Percentiles rank a stretch among this genome's conserved stretches.
phyloP scores from a whole-genome alignment of 1,140 invertebrate species.

The Drosophila ambigua region DNA sequence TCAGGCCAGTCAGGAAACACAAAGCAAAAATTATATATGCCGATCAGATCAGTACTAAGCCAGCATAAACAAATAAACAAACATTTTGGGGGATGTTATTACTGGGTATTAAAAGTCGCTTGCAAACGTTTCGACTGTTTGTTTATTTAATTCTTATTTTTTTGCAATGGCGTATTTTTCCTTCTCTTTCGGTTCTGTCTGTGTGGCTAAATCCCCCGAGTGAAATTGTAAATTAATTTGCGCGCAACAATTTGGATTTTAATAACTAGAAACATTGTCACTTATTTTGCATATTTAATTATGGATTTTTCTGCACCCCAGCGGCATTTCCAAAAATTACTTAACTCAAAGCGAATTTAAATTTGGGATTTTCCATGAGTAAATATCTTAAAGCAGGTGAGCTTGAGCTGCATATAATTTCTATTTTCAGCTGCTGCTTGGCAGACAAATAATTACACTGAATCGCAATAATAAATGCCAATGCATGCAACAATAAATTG shows the following conservation, averaged over 20 bases:
- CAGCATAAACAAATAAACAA: too few relatives aligned
- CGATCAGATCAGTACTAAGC: too few relatives aligned
- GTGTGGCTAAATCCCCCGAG: slow-evolving; percentile 43
- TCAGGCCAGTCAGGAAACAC: too few relatives aligned
- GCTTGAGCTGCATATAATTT: slow-evolving; percentile 2
- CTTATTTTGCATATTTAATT: slow-evolving; percentile 62
- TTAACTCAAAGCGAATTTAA: slow-evolving; percentile 9
- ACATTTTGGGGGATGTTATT: too few relatives aligned
- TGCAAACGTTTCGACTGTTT: not conserved
- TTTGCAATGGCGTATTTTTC: not conserved
- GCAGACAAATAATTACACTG: slow-evolving; percentile 48
- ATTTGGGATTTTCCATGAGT: slow-evolving; percentile 1
- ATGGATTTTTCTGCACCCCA: slow-evolving; percentile 11
- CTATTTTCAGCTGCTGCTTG: not conserved
- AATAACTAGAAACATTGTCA: slow-evolving; percentile 58
- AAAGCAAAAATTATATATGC: too few relatives aligned
- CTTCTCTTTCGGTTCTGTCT: not conserved
- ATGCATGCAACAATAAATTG: slow-evolving; percentile 54
- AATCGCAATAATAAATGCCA: slow-evolving; percentile 38
- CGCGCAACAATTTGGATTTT: slow-evolving; percentile 53
- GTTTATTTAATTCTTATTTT: slow-evolving; percentile 47
- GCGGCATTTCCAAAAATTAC: not conserved
- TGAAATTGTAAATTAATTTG: slow-evolving; percentile 64
- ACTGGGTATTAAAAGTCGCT: too few relatives aligned
- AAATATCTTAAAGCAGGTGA: slow-evolving; percentile 21